phyloP scores from a whole-genome alignment of 2,797 vertebrate genomes.

The Anolis apletophallus region DNA sequence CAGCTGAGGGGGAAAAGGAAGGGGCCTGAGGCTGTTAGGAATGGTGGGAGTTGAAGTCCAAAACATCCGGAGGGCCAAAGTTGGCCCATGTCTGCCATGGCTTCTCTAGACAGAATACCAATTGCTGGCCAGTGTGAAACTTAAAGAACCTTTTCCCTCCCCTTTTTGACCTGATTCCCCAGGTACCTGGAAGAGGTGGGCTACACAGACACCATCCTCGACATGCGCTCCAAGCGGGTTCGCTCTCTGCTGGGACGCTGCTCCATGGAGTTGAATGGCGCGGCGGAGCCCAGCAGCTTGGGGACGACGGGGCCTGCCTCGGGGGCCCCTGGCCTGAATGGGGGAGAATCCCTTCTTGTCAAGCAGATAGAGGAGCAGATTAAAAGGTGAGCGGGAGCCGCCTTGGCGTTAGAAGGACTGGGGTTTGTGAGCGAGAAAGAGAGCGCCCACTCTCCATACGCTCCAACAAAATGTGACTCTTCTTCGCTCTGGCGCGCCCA shows the following conservation, averaged over 20 bases:
- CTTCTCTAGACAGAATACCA: neutral
- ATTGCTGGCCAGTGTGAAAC: neutral
- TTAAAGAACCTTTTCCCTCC: neutral
- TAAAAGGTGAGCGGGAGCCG: slow-evolving; percentile 80
- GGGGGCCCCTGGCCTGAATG: slow-evolving; percentile 46
- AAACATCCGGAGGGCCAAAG: no score
- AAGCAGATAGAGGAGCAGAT: slow-evolving; percentile 94
- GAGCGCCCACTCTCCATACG: accelerated
- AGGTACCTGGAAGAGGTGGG: slow-evolving; percentile 94
- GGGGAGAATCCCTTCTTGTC: slow-evolving; percentile 84
- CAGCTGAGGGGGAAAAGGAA: no score
- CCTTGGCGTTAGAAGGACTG: no score
- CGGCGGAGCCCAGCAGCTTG: slow-evolving; percentile 70
- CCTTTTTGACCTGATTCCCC: neutral
- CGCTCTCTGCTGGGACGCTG: slow-evolving; percentile 87
- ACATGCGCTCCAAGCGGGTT: slow-evolving; percentile 90
- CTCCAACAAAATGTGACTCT: no score
- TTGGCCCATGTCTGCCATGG: no score
- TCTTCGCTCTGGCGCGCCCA: neutral
- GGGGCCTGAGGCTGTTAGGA: no score
- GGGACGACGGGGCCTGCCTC: slow-evolving; percentile 48
- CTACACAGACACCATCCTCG: slow-evolving; percentile 91
- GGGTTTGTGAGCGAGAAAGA: no score
- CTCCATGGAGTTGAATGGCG: slow-evolving; percentile 86
- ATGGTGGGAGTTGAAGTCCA: no score